A percentile compares a stretch with the other conserved stretches of the same genome.
phyloP scores from a whole-genome alignment of 2,113 vertebrate species.

The Lagopus muta region DNA sequence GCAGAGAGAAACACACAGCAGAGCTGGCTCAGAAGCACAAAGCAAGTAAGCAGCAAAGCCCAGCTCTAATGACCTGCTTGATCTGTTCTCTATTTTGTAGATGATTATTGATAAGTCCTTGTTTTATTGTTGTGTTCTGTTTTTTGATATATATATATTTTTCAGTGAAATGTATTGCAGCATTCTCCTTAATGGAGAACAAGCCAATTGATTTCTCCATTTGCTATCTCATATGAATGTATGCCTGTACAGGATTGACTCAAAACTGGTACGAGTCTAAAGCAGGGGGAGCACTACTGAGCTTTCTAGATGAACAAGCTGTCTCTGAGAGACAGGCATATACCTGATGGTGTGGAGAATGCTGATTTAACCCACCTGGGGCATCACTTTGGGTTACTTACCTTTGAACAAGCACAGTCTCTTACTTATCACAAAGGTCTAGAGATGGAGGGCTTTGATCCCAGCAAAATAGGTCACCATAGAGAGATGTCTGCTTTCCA shows the following conservation, averaged over 20 bases:
- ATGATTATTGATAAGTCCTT: not conserved
- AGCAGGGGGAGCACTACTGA: not conserved
- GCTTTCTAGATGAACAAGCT: not conserved
- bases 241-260: not conserved
- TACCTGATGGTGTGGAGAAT: not conserved
- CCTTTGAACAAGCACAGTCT: not conserved
- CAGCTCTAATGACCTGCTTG: not conserved
- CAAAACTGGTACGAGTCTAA: not conserved
- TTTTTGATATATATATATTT: not conserved
- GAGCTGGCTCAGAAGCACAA: not conserved
- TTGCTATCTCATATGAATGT: not conserved
- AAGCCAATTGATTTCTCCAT: not conserved
- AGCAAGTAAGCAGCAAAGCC: not conserved
- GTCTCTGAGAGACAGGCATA: not conserved
- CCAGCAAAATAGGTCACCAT: not conserved
- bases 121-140: not conserved
- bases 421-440: not conserved
- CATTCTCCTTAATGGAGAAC: not conserved
- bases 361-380: not conserved
- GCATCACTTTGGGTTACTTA: not conserved
- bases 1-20: not conserved
- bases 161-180: not conserved
- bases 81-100: not conserved
- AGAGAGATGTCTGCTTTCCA: not conserved
- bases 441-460: not conserved